Evolutionary conservation across 2,888 invertebrate genomes (phyloP), one percentile per base, ranked within the genome.

Genomic region (Lycocerus yunnanus): DNA sequence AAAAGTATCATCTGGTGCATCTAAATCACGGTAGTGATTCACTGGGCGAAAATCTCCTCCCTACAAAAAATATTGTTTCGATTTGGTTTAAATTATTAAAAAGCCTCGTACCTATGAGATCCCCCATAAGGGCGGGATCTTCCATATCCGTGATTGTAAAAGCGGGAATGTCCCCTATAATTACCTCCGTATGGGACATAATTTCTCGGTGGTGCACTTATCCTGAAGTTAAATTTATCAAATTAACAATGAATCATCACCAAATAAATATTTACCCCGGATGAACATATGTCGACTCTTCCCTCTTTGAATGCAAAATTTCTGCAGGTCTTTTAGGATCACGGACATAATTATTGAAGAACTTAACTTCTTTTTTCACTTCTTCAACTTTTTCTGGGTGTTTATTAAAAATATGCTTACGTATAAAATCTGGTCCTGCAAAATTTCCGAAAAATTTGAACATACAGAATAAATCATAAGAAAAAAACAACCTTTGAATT

Each of bases 391-490:
- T 99, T 84, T 99, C 99, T 0, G 88, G 93, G 84, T 99, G 99
- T 85, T 99, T 99, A 86, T 98, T 98, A 85, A 97, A 95, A 79
- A 99, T 97, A 86, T 99, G 99, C 86, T 99, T 99, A 77, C 97
- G 92, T 24, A 99, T 98, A 87, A 98, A 99, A 86, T 99, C 99
- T 0, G 99, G 98, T 0, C 99, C 93, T 83, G 20, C 15, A 73
- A 58, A n/a, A n/a, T n/a, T n/a, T n/a, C 11, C n/a, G 0, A 43
- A 43, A n/a, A n/a, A 5, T 43, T 43, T 5, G 6, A 43, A 8
- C 1, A 6, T 13, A 6, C 43, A 43, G 6, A 43, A 43, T n/a
- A n/a, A n/a, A n/a, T 43, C n/a, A n/a, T 8, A 11, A 24, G 13
- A n/a, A 3, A 66, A 69, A 61, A 77, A 11, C 24, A 59, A 15